Evolutionary conservation across 2,797 vertebrate genomes (phyloP).

Genomic region (Echiichthys vipera): DNA sequence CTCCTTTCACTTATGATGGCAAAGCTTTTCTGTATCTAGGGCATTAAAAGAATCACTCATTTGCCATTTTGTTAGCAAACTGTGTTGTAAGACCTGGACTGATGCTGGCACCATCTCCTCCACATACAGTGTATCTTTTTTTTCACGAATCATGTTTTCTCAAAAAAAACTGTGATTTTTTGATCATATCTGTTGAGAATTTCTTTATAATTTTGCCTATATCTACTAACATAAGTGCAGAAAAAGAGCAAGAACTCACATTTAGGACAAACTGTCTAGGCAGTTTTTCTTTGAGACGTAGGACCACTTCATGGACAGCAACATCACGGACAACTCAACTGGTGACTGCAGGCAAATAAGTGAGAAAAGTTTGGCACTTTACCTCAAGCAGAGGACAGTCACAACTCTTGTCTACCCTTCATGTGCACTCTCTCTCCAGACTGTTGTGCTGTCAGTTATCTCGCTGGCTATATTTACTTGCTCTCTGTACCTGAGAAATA

Average conservation of each 20-base stretch:
- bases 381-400: constrained; percentile 49
- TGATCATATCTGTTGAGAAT: not conserved
- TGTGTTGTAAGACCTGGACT: constrained; percentile 1
- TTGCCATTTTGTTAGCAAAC: constrained; percentile 28
- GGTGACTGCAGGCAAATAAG: constrained; percentile 7
- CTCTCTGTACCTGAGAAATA: constrained; percentile 61
- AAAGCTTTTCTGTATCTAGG: constrained; percentile 7
- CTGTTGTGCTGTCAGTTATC: constrained; percentile 56
- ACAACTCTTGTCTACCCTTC: constrained; percentile 44
- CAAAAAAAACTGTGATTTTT: constrained; percentile 28
- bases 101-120: not conserved
- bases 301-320: constrained; percentile 28
- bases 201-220: not conserved
- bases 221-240: not conserved
- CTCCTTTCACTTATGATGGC: not conserved
- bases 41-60: constrained; percentile 19
- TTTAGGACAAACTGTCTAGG: not conserved
- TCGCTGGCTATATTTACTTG: constrained; percentile 60
- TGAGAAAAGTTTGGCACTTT: constrained; percentile 44
- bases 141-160: not conserved
- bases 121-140: not conserved
- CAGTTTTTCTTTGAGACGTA: not conserved
- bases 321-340: not conserved
- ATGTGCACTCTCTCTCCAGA: constrained; percentile 39
- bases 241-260: not conserved